Evolutionary conservation across 2,113 vertebrate species (phyloP), one percentile per base, ranked within the genome.

Genomic region (western clawed frog (Xenopus tropicalis)): DNA sequence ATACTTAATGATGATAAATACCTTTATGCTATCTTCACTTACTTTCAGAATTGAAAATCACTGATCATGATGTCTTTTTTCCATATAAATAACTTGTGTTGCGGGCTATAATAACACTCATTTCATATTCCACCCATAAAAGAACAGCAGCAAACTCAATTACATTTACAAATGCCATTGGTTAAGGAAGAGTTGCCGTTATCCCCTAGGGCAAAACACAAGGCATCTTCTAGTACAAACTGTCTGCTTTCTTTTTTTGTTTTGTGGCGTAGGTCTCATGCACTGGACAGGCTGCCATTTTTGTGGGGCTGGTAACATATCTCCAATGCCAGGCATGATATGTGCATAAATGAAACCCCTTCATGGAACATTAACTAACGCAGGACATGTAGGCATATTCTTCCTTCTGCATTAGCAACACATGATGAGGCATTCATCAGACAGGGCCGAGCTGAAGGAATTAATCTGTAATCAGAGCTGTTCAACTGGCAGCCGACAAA

Each of bases 281-380:
- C 29, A 37, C 29, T 4, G 29, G 10, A 1, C 29, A 37, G 29
- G 29, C 29, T 37, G 29, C 6, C 5, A 37, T 37, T 37, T 37
- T 37, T 37, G 29, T 37, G 29, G 29, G 29, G 29, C 29, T 37
- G 29, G 29, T 37, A 37, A n/a, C n/a, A n/a, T n/a, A n/a, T n/a
- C n/a, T n/a, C n/a, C n/a, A 37, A 37, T 37, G 29, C 29, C 29
- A 37, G 5, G 3, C 29, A 37, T 37, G 29, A 37, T 37, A 37
- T 37, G 29, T 37, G 29, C 29, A 37, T 48, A 48, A 69, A 69
- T 57, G 12, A 43, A 37, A 54, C 9, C 20, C 19, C 52, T 37
- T 69, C 67, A 69, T 58, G 54, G 52, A 42, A 69, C 67, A 69
- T 69, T 69, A 58, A 69, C 37, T 58, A 19, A 21, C 29, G 16